Evolutionary conservation across 2,888 invertebrate species (phyloP), one percentile per base, ranked within the genome.

Genomic region (Drosophila pseudotakahashii): DNA sequence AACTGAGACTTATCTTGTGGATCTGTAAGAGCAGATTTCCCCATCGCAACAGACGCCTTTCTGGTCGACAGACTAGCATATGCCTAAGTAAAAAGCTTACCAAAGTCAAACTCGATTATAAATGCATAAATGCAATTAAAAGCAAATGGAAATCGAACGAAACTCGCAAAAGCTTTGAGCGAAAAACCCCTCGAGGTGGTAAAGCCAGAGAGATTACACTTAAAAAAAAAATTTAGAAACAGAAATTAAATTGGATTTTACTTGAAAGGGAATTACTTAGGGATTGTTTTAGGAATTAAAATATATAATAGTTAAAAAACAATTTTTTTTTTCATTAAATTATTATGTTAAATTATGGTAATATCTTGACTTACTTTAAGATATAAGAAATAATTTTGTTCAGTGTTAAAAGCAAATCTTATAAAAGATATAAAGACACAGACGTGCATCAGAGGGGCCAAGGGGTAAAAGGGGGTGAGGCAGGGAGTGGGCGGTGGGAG

Each of bases 391-490:
- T 34, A 34, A 10, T 26, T 58, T 39, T 14, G 5, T 3, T 10
- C 6, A 30, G 41, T 62, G 47, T n/a, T 10, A 9, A 16, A 47
- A 59, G 2, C 19, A 34, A 62, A 62, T 77, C 82, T 71, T 66
- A 70, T 68, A 78, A 76, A 67, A 80, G 73, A 77, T 71, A 75
- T 63, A 73, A 77, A 73, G 77, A 73, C 52, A 73, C 73, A 63
- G 66, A 67, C 75, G 64, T 70, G 74, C 73, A 73, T 60, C 73
- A 9, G 44, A 23, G 30, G 13, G 37, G 70, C 67, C 32, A n/a
- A 47, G 47, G 37, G 14, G 30, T 16, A 6, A 30, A 30, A 39
- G 39, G 23, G 26, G 34, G 37, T 10, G 16, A 42, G n/a, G 37
- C 11, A 26, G 16, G 32, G 23, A 44, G 68, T 11, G 39, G 54